These are phyloP conservation scores for Isurus oxyrinchus DNA, from an alignment of 2,113 vertebrate species.

Conservation along the genomic window DNA sequence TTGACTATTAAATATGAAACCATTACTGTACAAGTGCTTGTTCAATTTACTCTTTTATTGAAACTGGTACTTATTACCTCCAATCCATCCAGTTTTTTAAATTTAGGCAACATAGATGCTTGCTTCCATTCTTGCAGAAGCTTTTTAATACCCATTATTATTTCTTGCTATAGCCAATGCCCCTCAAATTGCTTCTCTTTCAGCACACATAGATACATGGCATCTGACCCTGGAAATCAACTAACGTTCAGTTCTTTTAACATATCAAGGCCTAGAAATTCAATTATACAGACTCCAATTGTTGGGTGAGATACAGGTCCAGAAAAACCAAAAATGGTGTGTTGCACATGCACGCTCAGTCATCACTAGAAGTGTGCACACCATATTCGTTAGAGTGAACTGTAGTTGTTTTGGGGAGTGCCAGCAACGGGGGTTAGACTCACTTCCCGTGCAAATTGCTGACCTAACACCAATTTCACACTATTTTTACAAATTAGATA, in stretches of 20 bases:
- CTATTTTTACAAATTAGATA: not conserved
- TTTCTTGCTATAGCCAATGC: not conserved
- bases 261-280: not conserved
- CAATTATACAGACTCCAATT: not conserved
- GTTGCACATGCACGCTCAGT: not conserved
- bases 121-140: not conserved
- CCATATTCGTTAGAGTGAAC: not conserved
- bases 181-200: not conserved
- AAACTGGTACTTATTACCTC: not conserved
- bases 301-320: not conserved
- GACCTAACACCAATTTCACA: not conserved
- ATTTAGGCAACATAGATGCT: not conserved
- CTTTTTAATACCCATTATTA: not conserved
- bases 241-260: not conserved
- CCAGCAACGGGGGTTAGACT: not conserved
- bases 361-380: not conserved
- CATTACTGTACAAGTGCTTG: not conserved
- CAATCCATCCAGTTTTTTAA: not conserved
- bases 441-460: not conserved
- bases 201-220: not conserved
- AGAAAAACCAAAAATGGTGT: not conserved
- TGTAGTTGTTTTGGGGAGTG: not conserved
- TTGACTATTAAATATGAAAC: not conserved
- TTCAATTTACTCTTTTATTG: not conserved
- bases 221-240: not conserved